Evolutionary conservation across 2,797 vertebrate genomes (phyloP), one percentile per base, ranked within the genome.

Genomic region (Zonotrichia albicollis): DNA sequence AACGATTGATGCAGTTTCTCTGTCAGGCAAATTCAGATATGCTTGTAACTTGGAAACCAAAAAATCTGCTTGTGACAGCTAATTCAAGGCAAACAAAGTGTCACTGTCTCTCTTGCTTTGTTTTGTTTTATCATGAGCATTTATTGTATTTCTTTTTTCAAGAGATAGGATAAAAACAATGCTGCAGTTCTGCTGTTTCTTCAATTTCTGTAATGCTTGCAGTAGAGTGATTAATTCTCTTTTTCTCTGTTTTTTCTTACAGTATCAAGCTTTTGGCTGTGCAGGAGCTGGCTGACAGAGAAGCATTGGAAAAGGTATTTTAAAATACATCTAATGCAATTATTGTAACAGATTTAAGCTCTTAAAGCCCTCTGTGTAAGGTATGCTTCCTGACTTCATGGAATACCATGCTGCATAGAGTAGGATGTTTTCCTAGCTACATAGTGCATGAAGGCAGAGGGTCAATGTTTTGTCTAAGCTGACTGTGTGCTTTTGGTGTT

Each of bases 191-290:
- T 87, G 25, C 38, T 83, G 19, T 71, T 76, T 21, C 45, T 82
- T 74, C 2, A 19, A n/a, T 74, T 89, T 80, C 58, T 74, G 46
- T 62, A 75, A 78, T 43, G 48, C 48, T 73, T 81, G 29, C 22
- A 55, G 4, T 79, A 26, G 46, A 85, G 36, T 74, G 66, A 91
- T 81, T 89, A 1, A 74, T 87, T 91, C 10, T 82, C 29, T 84
- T 73, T 73, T 53, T 85, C 62, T 75, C 22, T 67, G 1, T 60
- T 72, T 64, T 96, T 61, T 95, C 87, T 97, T 97, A 36, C 96
- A 99, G 99, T 97, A 98, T 99, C 98, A 99, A 99, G 98, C 97
- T 99, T 92, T 97, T 99, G 97, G 99, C 99, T 23, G 98, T 99
- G 58, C 99, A 99, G 97, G 99, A 99, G 94, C 97, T 99, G 88